phyloP scores from a whole-genome alignment of 2,113 vertebrate species.

The Hyaena hyaena region DNA sequence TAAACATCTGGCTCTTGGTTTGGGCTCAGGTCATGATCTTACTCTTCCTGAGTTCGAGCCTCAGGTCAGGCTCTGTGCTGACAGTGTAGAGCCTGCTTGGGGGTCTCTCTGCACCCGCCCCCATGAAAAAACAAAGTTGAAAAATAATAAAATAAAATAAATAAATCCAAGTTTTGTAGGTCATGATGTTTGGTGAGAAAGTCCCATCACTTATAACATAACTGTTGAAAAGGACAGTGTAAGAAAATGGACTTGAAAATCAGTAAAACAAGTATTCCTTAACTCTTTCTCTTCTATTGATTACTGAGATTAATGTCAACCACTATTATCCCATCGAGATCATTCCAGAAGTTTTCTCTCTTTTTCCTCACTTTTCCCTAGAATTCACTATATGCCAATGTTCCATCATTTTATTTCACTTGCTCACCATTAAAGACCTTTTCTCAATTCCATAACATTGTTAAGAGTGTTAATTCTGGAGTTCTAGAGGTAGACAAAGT shows the following conservation, averaged over 20 bases:
- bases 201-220: not conserved
- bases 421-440: not conserved
- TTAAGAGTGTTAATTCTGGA: not conserved
- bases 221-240: not conserved
- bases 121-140: no score
- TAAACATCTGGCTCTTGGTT: no score
- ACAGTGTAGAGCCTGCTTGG: no score
- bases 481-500: not conserved
- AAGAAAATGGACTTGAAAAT: constrained; percentile 28
- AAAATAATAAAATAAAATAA: no score
- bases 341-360: not conserved
- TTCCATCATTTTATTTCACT: not conserved
- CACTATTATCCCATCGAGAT: not conserved
- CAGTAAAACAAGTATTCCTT: not conserved
- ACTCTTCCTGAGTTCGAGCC: no score
- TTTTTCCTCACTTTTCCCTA: not conserved
- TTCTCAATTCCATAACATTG: not conserved
- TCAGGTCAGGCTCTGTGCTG: no score
- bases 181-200: not conserved
- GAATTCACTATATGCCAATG: not conserved
- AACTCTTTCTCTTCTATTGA: not conserved
- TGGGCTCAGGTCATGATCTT: no score
- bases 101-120: no score
- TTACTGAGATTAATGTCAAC: constrained; percentile 22
- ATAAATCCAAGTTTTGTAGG: constrained; percentile 8